Conservation (phyloP, 2,113 vertebrate species). For the Orycteropus afer region DNA sequence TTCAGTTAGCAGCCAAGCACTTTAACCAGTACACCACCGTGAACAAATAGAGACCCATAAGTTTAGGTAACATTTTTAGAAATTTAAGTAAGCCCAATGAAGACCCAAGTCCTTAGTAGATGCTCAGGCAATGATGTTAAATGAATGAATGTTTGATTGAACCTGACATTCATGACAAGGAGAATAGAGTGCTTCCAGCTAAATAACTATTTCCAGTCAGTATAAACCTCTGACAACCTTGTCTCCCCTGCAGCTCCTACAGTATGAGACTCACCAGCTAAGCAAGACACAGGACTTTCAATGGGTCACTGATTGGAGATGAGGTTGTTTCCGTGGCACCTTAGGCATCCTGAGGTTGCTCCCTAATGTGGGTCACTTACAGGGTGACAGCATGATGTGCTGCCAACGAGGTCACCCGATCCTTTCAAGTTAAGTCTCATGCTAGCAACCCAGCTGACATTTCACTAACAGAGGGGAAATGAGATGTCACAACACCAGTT, state of each 20-base stretch:
- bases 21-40: background rate
- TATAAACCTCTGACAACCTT: background rate
- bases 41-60: background rate
- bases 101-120: background rate
- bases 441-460: constrained; percentile 4
- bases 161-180: background rate
- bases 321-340: background rate
- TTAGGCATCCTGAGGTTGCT: constrained; percentile 47
- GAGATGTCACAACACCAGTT: background rate
- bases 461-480: background rate
- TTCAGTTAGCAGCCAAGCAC: background rate
- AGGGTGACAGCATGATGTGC: background rate
- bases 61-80: background rate
- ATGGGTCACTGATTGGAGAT: background rate
- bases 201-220: background rate
- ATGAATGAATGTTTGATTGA: background rate
- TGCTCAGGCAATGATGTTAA: background rate
- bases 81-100: background rate
- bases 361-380: constrained; percentile 41
- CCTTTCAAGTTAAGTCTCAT: background rate
- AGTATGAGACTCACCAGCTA: background rate
- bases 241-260: background rate
- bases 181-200: background rate
- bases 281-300: background rate
- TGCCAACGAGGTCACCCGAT: background rate